Conservation (phyloP, 2,113 vertebrate genomes). For the Pavo muticus region DNA sequence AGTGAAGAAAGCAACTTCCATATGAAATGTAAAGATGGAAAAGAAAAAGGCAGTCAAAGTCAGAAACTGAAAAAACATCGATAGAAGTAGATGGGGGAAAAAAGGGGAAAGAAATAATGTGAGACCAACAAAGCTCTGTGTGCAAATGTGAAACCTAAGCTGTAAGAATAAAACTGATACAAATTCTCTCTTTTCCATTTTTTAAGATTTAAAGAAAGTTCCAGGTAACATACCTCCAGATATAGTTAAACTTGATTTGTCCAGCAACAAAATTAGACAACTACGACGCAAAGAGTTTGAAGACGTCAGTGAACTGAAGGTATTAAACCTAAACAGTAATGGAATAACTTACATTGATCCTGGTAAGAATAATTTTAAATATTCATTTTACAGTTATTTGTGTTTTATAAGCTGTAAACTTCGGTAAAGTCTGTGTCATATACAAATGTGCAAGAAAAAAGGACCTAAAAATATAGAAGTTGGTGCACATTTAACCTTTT, state of each 20-base stretch:
- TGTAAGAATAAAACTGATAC: neutral
- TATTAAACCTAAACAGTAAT: constrained; percentile 93
- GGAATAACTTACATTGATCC: constrained; percentile 87
- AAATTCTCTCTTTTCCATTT: constrained; percentile 26
- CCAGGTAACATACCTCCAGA: constrained; percentile 90
- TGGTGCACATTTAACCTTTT: neutral
- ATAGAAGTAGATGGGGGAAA: neutral
- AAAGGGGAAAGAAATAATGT: neutral
- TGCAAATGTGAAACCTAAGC: neutral
- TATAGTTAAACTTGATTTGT: constrained; percentile 92
- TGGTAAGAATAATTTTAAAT: constrained; percentile 78
- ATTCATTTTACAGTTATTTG: neutral
- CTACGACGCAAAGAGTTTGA: constrained; percentile 90
- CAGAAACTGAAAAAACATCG: neutral
- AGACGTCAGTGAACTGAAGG: constrained; percentile 89
- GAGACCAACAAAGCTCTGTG: neutral
- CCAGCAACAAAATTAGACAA: constrained; percentile 89
- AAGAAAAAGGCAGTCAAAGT: neutral
- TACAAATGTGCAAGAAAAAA: neutral
- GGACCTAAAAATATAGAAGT: neutral
- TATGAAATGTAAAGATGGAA: neutral
- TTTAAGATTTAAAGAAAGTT: constrained; percentile 88
- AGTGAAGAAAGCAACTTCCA: neutral
- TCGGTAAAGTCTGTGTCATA: neutral
- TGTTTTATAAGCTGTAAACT: neutral